Conservation (phyloP, 2,888 invertebrate species). For the Thymelicus lineola region DNA sequence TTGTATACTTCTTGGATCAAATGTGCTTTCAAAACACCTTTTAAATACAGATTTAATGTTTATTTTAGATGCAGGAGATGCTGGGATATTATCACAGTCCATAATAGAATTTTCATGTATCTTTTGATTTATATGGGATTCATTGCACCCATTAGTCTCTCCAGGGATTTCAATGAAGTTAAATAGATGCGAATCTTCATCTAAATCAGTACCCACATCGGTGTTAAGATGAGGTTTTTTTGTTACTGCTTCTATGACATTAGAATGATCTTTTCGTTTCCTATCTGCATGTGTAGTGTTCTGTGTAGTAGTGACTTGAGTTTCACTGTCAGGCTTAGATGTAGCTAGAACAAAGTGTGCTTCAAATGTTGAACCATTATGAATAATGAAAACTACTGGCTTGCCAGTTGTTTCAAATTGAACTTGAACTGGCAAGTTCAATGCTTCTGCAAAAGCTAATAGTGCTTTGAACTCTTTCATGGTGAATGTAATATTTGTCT, state of each 20-base stretch:
- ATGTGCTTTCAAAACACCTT: constrained; percentile 91
- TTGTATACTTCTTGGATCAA: constrained; percentile 85
- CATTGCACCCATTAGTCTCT: constrained; percentile 45
- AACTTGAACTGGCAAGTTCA: constrained; percentile 88
- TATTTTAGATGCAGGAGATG: constrained; percentile 86
- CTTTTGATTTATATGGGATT: constrained; percentile 41
- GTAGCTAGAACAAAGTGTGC: constrained; percentile 93
- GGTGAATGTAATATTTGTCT: constrained; percentile 92
- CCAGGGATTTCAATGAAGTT: constrained; percentile 77
- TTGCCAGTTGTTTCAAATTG: constrained; percentile 92
- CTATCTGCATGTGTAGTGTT: constrained; percentile 65
- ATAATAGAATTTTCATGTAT: constrained; percentile 47
- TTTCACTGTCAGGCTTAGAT: constrained; percentile 84
- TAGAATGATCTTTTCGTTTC: constrained; percentile 62
- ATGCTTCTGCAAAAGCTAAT: constrained; percentile 91
- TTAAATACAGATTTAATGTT: constrained; percentile 88
- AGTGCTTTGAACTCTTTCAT: constrained; percentile 93
- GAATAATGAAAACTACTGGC: constrained; percentile 91
- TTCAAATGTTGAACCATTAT: constrained; percentile 90
- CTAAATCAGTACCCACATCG: constrained; percentile 70
- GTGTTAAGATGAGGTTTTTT: constrained; percentile 71
- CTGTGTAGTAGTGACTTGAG: constrained; percentile 67
- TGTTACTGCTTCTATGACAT: constrained; percentile 51
- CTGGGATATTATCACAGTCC: constrained; percentile 82
- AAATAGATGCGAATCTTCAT: constrained; percentile 80